A percentile compares a stretch with the other conserved stretches of the same genome.
phyloP scores from a whole-genome alignment of 2,113 vertebrate genomes.

The Centropus unirufus region DNA sequence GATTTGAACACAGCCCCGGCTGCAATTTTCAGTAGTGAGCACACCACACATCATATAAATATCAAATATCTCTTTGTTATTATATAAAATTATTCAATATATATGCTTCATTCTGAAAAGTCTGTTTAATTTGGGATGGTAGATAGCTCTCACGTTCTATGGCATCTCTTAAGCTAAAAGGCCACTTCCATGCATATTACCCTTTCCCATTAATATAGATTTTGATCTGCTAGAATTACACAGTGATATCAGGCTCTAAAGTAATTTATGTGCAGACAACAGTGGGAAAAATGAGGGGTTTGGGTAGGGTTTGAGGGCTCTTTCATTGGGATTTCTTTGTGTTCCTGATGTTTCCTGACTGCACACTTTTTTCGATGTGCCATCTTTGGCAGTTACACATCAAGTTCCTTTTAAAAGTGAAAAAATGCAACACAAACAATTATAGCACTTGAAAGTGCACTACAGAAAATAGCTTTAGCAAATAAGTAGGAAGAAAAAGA shows the following conservation, averaged over 20 bases:
- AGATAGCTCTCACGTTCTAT: not conserved
- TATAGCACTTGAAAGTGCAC: not conserved
- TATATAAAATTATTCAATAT: not conserved
- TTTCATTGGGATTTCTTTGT: too few species aligned
- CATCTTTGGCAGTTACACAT: not conserved
- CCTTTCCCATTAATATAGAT: not conserved
- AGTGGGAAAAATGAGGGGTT: not conserved
- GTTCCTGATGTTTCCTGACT: not conserved
- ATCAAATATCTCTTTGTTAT: not conserved
- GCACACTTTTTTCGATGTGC: not conserved
- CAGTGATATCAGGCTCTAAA: not conserved
- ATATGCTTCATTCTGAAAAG: not conserved
- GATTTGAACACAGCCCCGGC: not conserved
- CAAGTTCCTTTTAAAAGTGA: not conserved
- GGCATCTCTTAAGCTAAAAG: not conserved
- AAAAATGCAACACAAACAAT: not conserved
- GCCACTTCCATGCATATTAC: not conserved
- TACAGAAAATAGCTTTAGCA: not conserved
- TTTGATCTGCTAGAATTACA: not conserved
- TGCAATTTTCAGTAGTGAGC: not conserved
- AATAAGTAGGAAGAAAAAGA: not conserved
- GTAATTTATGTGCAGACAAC: not conserved
- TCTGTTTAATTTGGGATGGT: not conserved
- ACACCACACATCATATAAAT: not conserved
- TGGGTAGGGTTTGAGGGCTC: not conserved